These are phyloP conservation scores for Echeneis naucrates DNA, from an alignment of 2,797 vertebrate genomes.

Conservation along the genomic window DNA sequence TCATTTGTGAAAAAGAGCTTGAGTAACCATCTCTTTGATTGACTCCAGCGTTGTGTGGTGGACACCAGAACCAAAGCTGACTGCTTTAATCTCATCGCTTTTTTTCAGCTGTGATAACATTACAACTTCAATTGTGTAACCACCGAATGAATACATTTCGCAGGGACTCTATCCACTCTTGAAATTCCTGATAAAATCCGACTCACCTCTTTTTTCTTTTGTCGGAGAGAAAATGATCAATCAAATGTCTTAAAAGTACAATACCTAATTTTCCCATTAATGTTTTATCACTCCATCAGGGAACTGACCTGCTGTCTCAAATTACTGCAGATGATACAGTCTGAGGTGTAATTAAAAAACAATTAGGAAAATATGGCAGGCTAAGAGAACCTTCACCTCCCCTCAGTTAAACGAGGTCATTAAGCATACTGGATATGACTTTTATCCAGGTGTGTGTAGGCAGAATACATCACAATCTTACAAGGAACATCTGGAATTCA, in stretches of 20 bases:
- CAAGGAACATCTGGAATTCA: constrained; percentile 20
- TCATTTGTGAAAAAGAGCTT: constrained; percentile 5
- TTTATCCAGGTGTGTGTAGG: constrained; percentile 77
- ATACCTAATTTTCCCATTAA: constrained; percentile 73
- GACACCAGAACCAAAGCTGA: not conserved
- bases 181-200: not conserved
- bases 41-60: not conserved
- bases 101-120: not conserved
- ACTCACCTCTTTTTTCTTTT: not conserved
- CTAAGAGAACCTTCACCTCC: constrained; percentile 83
- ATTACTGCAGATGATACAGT: constrained; percentile 89
- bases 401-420: constrained; percentile 84
- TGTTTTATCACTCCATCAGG: constrained; percentile 82
- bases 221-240: constrained; percentile 19
- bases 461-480: constrained; percentile 47
- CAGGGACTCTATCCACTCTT: not conserved
- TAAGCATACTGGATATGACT: constrained; percentile 85
- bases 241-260: constrained; percentile 50
- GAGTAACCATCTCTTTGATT: not conserved
- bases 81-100: not conserved
- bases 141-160: not conserved
- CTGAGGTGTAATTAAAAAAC: constrained; percentile 91
- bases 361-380: constrained; percentile 88
- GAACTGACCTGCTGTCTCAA: constrained; percentile 87
- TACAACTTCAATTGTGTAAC: not conserved